Evolutionary conservation across 2,888 invertebrate genomes (phyloP), one percentile per base, ranked within the genome.

Genomic region (Sesamia inferens): DNA sequence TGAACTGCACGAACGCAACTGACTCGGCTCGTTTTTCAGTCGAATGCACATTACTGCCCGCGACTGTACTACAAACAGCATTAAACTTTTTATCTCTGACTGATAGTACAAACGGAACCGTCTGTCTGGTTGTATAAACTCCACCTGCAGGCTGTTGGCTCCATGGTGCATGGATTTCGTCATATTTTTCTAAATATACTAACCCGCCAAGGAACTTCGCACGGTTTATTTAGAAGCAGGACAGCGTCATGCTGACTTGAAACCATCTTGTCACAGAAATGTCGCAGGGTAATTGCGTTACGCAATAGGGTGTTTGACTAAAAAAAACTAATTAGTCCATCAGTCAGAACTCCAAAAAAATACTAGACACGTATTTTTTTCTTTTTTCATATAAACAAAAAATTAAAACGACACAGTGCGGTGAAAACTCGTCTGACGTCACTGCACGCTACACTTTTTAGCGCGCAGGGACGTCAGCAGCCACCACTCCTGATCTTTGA

Each of bases 21-120:
- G 88, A 88, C 84, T 88, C 86, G 78, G 81, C 87, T 90, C 88
- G 88, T 91, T 91, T 90, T 87, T 90, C 91, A 91, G 85, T 89
- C 87, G 88, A 82, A 77, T 89, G 90, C 88, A 90, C 90, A 89
- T 89, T 89, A 88, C 89, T 85, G 88, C 83, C 86, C 84, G 81
- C 85, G 80, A 84, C 86, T 85, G 86, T 89, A 87, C 88, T 85
- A 88, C 88, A n/a, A n/a, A n/a, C n/a, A n/a, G n/a, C n/a, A 89
- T 91, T 89, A 88, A 89, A 91, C 87, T 91, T 91, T 91, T 90
- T 90, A 90, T 91, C 73, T 78, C 63, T 55, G 58, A 55, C 77
- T 71, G 19, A 7, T 7, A 8, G 42, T 77, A 66, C 72, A 31
- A 31, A 31, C 31, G 3, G 31, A 31, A 31, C 55, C 78, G 77